These are phyloP conservation scores for Urechis unicinctus DNA, from an alignment of 2,888 invertebrate genomes.

Conservation along the genomic window DNA sequence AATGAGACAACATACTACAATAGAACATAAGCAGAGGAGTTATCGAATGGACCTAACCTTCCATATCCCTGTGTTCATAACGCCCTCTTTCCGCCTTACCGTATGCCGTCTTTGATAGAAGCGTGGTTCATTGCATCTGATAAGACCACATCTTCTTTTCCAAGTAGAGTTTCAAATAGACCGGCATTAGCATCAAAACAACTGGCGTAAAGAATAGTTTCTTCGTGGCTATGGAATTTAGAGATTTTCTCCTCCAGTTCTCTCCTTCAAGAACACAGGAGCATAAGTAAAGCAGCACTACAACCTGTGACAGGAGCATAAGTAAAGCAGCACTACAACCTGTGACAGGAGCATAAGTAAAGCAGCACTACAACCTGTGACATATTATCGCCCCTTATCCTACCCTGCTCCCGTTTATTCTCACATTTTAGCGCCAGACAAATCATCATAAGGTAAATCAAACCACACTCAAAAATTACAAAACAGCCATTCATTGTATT, in stretches of 20 bases:
- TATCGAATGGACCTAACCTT: too few species aligned
- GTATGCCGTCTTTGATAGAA: slow-evolving; percentile 3
- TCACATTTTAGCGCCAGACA: too few species aligned
- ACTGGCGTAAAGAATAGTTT: slow-evolving; percentile 7
- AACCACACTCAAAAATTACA: too few species aligned
- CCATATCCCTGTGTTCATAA: slow-evolving; percentile 5
- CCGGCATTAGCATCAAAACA: slow-evolving; percentile 10
- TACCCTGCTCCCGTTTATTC: too few species aligned
- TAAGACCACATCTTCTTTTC: slow-evolving; percentile 5
- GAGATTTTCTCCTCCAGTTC: slow-evolving; percentile 1
- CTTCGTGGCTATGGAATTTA: slow-evolving; percentile 1
- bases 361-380: neutral
- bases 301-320: too few species aligned
- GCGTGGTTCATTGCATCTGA: slow-evolving; percentile 4
- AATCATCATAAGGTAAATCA: neutral
- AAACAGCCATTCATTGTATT: neutral
- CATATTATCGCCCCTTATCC: neutral
- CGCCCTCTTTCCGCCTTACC: slow-evolving; percentile 2
- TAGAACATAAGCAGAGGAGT: too few species aligned
- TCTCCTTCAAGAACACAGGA: slow-evolving; percentile 32
- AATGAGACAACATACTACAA: too few species aligned
- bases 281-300: neutral
- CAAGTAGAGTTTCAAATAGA: slow-evolving; percentile 5
- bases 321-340: too few species aligned
- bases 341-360: too few species aligned